Conservation (phyloP, 2,888 invertebrate genomes). For the Latrodectus hesperus region DNA sequence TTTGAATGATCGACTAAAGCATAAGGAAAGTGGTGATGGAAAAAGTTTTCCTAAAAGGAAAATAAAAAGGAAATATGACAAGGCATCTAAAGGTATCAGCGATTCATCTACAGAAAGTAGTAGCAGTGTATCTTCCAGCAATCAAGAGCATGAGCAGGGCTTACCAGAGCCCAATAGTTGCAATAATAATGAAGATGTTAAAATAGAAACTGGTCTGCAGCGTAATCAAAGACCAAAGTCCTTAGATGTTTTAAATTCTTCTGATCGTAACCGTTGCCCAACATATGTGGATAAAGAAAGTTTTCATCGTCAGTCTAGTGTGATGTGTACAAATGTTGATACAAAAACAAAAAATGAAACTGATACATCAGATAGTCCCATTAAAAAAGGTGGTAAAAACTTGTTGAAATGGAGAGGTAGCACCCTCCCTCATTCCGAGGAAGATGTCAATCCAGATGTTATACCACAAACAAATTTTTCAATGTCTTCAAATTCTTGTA, state of each 20-base stretch:
- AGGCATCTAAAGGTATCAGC: slow-evolving; percentile 30
- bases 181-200: slow-evolving; percentile 1
- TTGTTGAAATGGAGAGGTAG: slow-evolving; percentile 87
- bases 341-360: slow-evolving; percentile 35
- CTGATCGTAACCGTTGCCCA: slow-evolving; percentile 54
- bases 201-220: slow-evolving; percentile 36
- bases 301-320: slow-evolving; percentile 65
- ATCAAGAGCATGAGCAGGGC: slow-evolving; percentile 27
- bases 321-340: slow-evolving; percentile 52
- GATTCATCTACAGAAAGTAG: slow-evolving; percentile 45
- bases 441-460: slow-evolving; percentile 12
- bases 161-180: slow-evolving; percentile 12
- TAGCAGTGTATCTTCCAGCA: slow-evolving; percentile 19
- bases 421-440: slow-evolving; percentile 78
- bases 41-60: slow-evolving; percentile 24
- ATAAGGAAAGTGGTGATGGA: slow-evolving; percentile 77
- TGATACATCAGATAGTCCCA: background rate
- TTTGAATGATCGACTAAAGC: slow-evolving; percentile 86
- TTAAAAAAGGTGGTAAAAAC: slow-evolving; percentile 42
- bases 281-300: slow-evolving; percentile 37
- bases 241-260: slow-evolving; percentile 55
- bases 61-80: slow-evolving; percentile 37
- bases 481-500: background rate
- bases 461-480: slow-evolving; percentile 5
- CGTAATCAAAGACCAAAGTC: slow-evolving; percentile 58